Base-by-base conservation (phyloP, 2,888 invertebrate genomes). In the Gasteruption jaculator region DNA sequence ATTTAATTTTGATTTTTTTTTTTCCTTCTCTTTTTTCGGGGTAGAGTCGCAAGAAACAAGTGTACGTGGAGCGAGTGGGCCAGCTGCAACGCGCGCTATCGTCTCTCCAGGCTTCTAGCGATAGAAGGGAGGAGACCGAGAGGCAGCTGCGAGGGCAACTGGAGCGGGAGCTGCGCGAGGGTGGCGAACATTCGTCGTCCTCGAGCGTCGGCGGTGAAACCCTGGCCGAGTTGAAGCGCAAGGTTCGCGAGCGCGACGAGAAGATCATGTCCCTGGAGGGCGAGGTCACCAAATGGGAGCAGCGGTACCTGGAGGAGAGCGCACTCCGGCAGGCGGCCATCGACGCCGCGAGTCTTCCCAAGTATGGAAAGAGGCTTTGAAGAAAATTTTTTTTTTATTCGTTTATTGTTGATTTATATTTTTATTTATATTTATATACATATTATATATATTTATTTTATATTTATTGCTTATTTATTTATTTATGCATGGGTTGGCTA, bases 211-310 rank as follows among this genome's bases (percentile, higher is more conserved):
- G 75, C 66, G 74, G 77, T 61, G 69, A 83, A 74, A 75, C 75
- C 65, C 68, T 75, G 68, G 66, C 78, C 57, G 81, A 82, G 52
- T 67, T 84, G 42, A 82, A 83, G 59, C 74, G 81, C 56, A 74
- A 78, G 54, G 61, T 85, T 29, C 75, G 81, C 34, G 84, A 85
- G 56, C 79, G 81, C 56, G 83, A 85, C 56, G 82, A 83, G 57
- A 82, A 80, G 60, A 82, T 85, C 24, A 81, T 83, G 77, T 73
- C 82, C 43, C 73, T 86, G 39, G 88, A 88, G 72, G 85, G 85
- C 1, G 88, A 88, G 63, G 85, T 86, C 57, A 81, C 85, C 53
- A 86, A 87, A 74, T 87, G 87, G 88, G 90, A 91, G 71, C 88
- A 89, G 71, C 77, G 86, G 34, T 89, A 85, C 71, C 74, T 89